Base-by-base conservation (phyloP, 2,888 invertebrate species). In the Adelognathus sp. region DNA sequence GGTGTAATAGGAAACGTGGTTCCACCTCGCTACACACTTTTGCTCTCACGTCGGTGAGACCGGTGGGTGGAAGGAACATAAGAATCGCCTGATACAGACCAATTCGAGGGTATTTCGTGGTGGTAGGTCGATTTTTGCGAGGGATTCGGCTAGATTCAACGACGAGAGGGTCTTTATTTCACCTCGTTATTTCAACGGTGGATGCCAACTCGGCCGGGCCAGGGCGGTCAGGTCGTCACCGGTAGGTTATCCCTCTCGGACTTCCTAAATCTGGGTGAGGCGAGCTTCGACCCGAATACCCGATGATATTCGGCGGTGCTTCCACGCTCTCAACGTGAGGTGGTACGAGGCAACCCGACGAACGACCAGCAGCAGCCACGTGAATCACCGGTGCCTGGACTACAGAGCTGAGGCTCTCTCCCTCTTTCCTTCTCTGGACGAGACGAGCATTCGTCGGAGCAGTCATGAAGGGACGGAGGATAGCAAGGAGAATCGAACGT, bases 401-500 rank as follows among this genome's bases (percentile, higher is more conserved):
- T 60, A 27, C 16, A n/a, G 29, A 54, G 52, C 27, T 29, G 21
- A 11, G 24, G 46, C 18, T 18, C 24, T 46, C 18, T 7, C 46
- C 24, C 44, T 1, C 44, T n/a, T n/a, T n/a, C n/a, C n/a, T n/a
- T n/a, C n/a, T n/a, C n/a, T n/a, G n/a, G n/a, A n/a, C 21, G 24
- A 46, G 24, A 21, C 46, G 46, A 46, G 24, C 46, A 9, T 24
- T 21, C 46, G 46, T 46, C 46, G 46, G 46, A 16, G 60, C 39
- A 14, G 36, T 39, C 39, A 14, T n/a, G 27, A n/a, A 11, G 11
- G 41, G 27, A 52, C 36, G 11, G 52, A 67, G 54, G 41, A 61
- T 58, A 52, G n/a, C 27, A 54, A 70, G 77, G 64, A 85, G 86
- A 86, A 86, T 86, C 83, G 85, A 79, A 82, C 84, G 76, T 86